Conservation (phyloP, 2,797 vertebrate species). For the Tamandua tetradactyla region DNA sequence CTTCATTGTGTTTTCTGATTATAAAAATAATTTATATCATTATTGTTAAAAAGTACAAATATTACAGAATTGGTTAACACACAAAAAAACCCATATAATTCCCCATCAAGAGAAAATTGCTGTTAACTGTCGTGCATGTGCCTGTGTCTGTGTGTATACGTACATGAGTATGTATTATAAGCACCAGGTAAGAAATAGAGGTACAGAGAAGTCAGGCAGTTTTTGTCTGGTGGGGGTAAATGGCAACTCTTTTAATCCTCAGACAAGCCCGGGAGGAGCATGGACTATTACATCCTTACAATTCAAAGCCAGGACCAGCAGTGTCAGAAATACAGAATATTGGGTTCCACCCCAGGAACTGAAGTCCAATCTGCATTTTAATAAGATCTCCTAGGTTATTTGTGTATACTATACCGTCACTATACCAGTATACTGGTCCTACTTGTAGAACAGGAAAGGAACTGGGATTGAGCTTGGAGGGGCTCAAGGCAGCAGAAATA, state of each 20-base stretch:
- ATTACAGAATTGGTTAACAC: background rate
- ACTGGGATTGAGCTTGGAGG: background rate
- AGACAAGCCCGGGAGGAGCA: background rate
- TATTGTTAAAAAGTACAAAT: background rate
- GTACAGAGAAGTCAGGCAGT: background rate
- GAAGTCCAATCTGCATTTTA: background rate
- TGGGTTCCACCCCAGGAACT: background rate
- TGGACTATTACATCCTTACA: background rate
- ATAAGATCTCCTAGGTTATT: background rate
- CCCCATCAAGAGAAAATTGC: background rate
- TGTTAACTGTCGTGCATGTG: background rate
- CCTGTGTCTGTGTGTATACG: no score
- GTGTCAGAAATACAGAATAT: slow-evolving; percentile 16
- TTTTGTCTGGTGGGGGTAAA: background rate
- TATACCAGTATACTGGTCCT: background rate
- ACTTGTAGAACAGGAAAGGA: background rate
- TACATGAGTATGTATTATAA: background rate
- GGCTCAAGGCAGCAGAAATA: background rate
- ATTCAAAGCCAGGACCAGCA: background rate
- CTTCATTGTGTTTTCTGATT: slow-evolving; percentile 15
- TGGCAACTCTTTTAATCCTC: background rate
- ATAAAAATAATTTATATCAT: slow-evolving; percentile 35
- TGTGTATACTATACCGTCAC: background rate
- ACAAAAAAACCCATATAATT: background rate
- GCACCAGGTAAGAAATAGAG: background rate